Percentiles rank a stretch among this genome's conserved stretches.
phyloP scores from a whole-genome alignment of 2,888 invertebrate genomes.

The Dendrolimus houi region DNA sequence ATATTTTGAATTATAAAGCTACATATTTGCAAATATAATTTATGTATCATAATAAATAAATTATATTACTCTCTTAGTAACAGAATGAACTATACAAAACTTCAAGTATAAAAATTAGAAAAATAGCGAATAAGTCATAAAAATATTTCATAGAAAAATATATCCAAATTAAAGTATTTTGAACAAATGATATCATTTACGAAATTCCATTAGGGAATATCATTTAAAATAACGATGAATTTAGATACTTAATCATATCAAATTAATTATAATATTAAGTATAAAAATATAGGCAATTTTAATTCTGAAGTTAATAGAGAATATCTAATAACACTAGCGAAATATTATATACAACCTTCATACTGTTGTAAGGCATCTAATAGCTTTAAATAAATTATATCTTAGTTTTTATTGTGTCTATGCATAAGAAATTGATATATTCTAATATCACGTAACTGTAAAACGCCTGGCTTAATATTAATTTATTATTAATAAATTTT shows the following conservation, averaged over 20 bases:
- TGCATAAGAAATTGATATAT: conserved; percentile 5
- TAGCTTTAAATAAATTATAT: conserved; percentile 17
- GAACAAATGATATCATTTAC: too few species aligned
- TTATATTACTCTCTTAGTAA: too few species aligned
- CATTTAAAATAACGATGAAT: conserved; percentile 3
- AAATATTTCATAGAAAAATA: too few species aligned
- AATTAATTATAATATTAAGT: conserved; percentile 2
- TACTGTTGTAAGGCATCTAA: conserved; percentile 7
- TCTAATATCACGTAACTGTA: conserved; percentile 23
- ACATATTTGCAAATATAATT: too few species aligned
- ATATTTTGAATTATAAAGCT: too few species aligned
- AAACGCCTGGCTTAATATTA: conserved; percentile 30
- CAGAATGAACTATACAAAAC: too few species aligned
- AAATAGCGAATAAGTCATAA: too few species aligned
- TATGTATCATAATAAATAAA: too few species aligned
- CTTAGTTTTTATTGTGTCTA: conserved; percentile 18
- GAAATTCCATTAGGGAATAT: background rate
- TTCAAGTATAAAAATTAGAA: too few species aligned
- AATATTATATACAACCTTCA: background rate
- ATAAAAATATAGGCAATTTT: background rate
- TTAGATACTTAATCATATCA: conserved; percentile 6
- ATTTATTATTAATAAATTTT: background rate
- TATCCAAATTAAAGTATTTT: too few species aligned
- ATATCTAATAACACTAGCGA: background rate
- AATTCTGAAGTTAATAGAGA: background rate